Conservation (phyloP, 2,797 vertebrate genomes). For the Syngnathus rostellatus region DNA sequence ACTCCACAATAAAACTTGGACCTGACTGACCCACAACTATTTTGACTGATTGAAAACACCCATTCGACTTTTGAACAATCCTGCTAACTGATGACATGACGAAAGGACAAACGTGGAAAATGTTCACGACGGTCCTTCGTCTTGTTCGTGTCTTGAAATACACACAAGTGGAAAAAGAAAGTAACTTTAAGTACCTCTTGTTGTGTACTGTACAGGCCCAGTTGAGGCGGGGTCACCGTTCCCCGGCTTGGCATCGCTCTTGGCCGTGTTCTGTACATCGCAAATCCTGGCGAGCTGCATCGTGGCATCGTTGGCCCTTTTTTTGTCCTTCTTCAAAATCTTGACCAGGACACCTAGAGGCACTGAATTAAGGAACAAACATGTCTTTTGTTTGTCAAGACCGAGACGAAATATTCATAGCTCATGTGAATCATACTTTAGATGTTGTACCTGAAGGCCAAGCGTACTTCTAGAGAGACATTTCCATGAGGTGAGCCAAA, state of each 20-base stretch:
- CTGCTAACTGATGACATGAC: neutral
- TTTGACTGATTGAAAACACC: neutral
- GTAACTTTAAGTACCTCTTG: conserved; percentile 63
- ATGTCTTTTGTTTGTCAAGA: conserved; percentile 5
- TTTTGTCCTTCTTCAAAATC: conserved; percentile 88
- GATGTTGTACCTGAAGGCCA: neutral
- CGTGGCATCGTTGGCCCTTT: conserved; percentile 62
- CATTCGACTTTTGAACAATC: neutral
- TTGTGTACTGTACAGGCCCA: conserved; percentile 39
- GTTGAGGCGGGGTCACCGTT: conserved; percentile 23
- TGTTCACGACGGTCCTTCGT: neutral
- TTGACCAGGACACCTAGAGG: conserved; percentile 77
- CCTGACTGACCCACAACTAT: neutral
- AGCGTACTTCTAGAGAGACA: neutral
- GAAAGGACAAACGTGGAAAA: neutral
- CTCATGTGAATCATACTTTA: neutral
- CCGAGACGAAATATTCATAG: neutral
- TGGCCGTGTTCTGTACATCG: conserved; percentile 17
- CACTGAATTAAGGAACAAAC: conserved; percentile 60
- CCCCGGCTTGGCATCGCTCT: conserved; percentile 26
- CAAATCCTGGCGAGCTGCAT: conserved; percentile 40
- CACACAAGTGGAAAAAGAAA: neutral
- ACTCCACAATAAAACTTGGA: neutral
- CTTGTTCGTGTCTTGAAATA: neutral
- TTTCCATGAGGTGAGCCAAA: neutral